phyloP scores from a whole-genome alignment of 2,113 vertebrate genomes.

The Scomber scombrus region DNA sequence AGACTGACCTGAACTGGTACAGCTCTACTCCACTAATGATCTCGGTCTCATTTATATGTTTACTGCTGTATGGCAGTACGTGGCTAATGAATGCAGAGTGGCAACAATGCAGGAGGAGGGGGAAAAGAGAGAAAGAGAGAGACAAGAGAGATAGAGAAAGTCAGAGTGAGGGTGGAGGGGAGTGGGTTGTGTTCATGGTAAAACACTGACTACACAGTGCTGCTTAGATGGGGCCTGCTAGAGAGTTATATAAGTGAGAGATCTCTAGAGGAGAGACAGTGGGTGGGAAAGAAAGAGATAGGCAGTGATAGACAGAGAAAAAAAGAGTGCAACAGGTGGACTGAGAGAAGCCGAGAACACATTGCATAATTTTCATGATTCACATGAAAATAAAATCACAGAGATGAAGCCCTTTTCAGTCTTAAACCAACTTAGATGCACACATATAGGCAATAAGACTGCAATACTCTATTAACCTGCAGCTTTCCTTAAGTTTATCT shows the following conservation, averaged over 20 bases:
- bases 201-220: slow-evolving; percentile 69
- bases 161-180: slow-evolving; percentile 62
- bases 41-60: slow-evolving; percentile 74
- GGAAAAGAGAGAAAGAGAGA: slow-evolving; percentile 19
- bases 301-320: slow-evolving; percentile 29
- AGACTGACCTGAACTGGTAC: not conserved
- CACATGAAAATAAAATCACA: not conserved
- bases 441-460: not conserved
- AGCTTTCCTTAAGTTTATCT: not conserved
- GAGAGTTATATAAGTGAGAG: slow-evolving; percentile 77
- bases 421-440: not conserved
- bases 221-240: slow-evolving; percentile 59
- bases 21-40: slow-evolving; percentile 60
- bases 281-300: slow-evolving; percentile 59
- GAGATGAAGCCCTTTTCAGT: not conserved
- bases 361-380: slow-evolving; percentile 45
- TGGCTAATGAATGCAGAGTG: slow-evolving; percentile 79
- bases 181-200: slow-evolving; percentile 70
- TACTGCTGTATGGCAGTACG: slow-evolving; percentile 63
- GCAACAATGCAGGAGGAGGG: slow-evolving; percentile 62
- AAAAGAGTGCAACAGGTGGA: slow-evolving; percentile 57
- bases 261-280: slow-evolving; percentile 58
- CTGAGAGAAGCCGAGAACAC: slow-evolving; percentile 4
- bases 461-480: not conserved
- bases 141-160: slow-evolving; percentile 35